Conservation (phyloP, 2,113 vertebrate genomes). For the Panthera uncia region DNA sequence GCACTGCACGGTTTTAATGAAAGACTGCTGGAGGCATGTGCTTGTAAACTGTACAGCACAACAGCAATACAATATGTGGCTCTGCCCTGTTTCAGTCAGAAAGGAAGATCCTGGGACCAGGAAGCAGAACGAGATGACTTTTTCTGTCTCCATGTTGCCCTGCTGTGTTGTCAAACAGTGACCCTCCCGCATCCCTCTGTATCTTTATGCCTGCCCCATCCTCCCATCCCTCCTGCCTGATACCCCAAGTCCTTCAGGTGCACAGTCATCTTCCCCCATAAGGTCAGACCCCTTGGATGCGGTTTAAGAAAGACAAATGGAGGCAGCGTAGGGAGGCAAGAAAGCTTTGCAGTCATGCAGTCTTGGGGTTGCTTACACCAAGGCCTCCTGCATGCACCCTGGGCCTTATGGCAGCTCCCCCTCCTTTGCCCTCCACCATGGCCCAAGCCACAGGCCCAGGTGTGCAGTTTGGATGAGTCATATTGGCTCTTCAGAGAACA, state of each 20-base stretch:
- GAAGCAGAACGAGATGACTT: not conserved
- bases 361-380: not conserved
- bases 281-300: not conserved
- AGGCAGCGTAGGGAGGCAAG: not conserved
- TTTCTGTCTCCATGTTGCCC: not conserved
- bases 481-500: not conserved
- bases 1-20: not conserved
- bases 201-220: not conserved
- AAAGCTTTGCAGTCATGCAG: not conserved
- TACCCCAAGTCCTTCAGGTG: not conserved
- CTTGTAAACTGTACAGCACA: not conserved
- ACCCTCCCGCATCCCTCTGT: not conserved
- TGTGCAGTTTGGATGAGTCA: slow-evolving; percentile 6
- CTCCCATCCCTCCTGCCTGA: not conserved
- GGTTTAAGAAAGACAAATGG: not conserved
- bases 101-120: not conserved
- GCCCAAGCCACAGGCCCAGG: not conserved
- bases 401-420: not conserved
- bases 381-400: not conserved
- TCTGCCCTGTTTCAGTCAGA: not conserved
- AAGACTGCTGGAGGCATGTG: not conserved
- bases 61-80: not conserved
- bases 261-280: not conserved
- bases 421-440: not conserved
- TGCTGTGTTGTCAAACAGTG: not conserved